These are phyloP conservation scores for Eupleurogrammus muticus DNA, from an alignment of 2,797 vertebrate genomes.

Conservation along the genomic window DNA sequence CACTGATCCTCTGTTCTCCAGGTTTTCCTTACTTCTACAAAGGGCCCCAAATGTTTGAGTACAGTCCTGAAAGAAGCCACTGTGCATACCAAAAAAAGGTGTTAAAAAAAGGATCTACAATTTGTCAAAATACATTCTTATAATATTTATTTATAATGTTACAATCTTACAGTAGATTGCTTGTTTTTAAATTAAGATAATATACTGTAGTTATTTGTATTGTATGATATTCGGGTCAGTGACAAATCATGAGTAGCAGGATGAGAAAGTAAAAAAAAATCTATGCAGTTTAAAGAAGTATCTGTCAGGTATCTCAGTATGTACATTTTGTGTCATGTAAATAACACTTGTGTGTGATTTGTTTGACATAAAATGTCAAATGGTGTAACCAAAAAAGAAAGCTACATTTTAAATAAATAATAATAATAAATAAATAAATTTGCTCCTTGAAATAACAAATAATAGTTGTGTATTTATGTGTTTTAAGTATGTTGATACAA, in stretches of 20 bases:
- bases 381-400: slow-evolving; percentile 13
- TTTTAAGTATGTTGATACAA: not conserved
- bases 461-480: no score
- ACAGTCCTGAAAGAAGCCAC: slow-evolving; percentile 11
- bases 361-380: not conserved
- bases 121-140: not conserved
- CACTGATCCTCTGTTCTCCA: slow-evolving; percentile 31
- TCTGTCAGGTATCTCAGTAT: no score
- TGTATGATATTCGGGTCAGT: not conserved
- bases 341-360: no score
- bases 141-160: slow-evolving; percentile 1
- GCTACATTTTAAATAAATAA: not conserved
- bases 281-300: no score
- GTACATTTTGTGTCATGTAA: not conserved
- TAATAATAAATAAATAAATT: no score
- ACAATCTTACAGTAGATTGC: not conserved
- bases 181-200: not conserved
- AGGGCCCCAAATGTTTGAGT: slow-evolving; percentile 69
- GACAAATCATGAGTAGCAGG: not conserved
- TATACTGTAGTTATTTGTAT: not conserved
- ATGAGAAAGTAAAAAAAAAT: no score
- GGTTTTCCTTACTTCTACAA: slow-evolving; percentile 77
- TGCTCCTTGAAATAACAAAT: not conserved
- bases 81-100: slow-evolving; percentile 17
- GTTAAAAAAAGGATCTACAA: not conserved